Base-by-base conservation (phyloP, 2,888 invertebrate species). In the Lasioglossum zephyrum region DNA sequence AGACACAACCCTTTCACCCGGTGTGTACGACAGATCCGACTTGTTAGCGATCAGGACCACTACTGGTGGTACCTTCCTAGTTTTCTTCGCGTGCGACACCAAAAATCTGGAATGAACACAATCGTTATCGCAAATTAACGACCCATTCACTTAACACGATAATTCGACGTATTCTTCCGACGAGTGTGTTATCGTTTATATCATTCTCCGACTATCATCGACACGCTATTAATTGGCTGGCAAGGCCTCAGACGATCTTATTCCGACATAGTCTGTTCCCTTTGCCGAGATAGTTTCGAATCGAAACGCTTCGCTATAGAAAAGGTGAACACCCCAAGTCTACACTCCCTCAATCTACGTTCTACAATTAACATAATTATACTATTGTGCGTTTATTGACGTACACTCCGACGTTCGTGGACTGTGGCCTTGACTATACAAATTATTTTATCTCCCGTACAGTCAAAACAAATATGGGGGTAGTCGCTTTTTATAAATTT, bases 11-110 rank as follows among this genome's bases (percentile, higher is more conserved):
- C 98, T 96, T 95, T 98, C 98, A 2, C 97, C 97, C 1, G 95
- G 94, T 0, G 88, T 87, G 31, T 89, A 89, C 3, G 91, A 87
- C 94, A 97, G 97, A 94, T 98, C 98, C 31, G 96, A 96, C 95
- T 98, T 98, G 94, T 98, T 98, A 16, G 97, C 98, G 18, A 98
- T 98, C 89, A 98, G 96, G 74, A 98, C 96, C 36, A 98, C 98
- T 0, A 92, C 87, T 0, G 92, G 92, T 13, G 90, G 87, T 8
- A 92, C 81, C 74, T 88, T 92, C 22, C 89, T 84, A 0, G 90
- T 87, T 73, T 82, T 89, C 36, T 85, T 88, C 26, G 92, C 91
- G 70, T 88, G 92, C 13, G 90, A 91, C 13, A 92, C 91, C 41
- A 92, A 47, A 78, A 92, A 92, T 69, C 92, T 92, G 36, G 5